Evolutionary conservation across 92 coral and sea anemone genomes (phyloP), one percentile per base, ranked within the genome.

Genomic region (Diadumene lineata): DNA sequence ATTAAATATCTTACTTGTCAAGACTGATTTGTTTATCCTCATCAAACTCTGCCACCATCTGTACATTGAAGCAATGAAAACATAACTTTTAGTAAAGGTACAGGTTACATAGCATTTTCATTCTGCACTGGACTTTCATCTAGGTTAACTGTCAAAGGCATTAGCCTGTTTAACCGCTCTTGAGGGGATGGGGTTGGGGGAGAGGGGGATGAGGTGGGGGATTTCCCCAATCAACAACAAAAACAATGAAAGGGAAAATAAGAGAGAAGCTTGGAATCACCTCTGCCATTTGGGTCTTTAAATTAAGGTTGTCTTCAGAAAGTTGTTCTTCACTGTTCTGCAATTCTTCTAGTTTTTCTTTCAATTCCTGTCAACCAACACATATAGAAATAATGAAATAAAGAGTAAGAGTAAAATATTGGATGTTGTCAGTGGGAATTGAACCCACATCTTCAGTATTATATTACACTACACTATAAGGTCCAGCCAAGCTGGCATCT

Each of bases 11-110:
- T 34, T 77, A 94, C 98, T 94, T 92, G 58, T 94, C 98, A 18
- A 94, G 38, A 74, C 94, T 83, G 68, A 68, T 86, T 73, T 87
- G 78, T 64, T 91, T 91, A 65, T 91, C 98, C 69, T 89, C 88
- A 63, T 94, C 98, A 77, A 82, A 87, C 31, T 94, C 98, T 32
- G 86, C 82, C 26, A 94, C 92, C 97, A 94, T 91, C 98, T 94
- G 64, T 58, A 16, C 48, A 6, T 4, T 38, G 48, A 4, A 38
- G n/a, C n/a, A n/a, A n/a, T n/a, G n/a, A n/a, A n/a, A n/a, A n/a
- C n/a, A n/a, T n/a, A n/a, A n/a, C n/a, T n/a, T n/a, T n/a, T n/a
- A n/a, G n/a, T n/a, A n/a, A n/a, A n/a, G n/a, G n/a, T n/a, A n/a
- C n/a, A n/a, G n/a, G n/a, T n/a, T n/a, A n/a, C n/a, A n/a, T n/a